Conservation (phyloP, 2,797 vertebrate species). For the Cryptoblepharus egeriae region DNA sequence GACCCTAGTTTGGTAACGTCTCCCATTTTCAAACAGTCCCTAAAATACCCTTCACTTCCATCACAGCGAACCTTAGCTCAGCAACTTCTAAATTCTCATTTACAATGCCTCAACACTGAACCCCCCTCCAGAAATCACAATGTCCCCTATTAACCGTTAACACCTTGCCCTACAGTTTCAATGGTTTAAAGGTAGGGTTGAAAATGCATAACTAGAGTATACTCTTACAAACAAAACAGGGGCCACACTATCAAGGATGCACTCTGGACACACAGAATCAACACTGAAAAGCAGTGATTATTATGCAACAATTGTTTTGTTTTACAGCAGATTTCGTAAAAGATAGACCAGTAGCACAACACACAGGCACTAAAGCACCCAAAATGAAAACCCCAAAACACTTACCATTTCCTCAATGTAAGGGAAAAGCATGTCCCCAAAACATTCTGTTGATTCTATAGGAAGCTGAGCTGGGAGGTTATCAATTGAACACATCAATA, state of each 20-base stretch:
- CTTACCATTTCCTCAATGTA: constrained; percentile 99
- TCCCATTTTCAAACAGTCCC: too few relatives aligned
- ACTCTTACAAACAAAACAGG: not conserved
- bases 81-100: not conserved
- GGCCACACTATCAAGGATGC: not conserved
- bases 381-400: not conserved
- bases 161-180: not conserved
- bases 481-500: constrained; percentile 99
- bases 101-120: not conserved
- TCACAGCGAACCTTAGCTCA: not conserved
- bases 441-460: constrained; percentile 95
- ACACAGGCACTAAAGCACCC: not conserved
- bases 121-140: not conserved
- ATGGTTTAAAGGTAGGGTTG: not conserved
- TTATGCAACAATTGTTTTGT: constrained; percentile 33
- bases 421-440: constrained; percentile 93
- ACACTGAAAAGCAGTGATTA: not conserved
- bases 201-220: not conserved
- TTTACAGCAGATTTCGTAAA: constrained; percentile 74
- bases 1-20: too few relatives aligned
- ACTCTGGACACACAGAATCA: not conserved
- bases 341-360: constrained; percentile 65
- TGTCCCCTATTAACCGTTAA: not conserved
- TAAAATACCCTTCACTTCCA: not conserved
- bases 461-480: constrained; percentile 97